phyloP scores from a whole-genome alignment of 1,140 invertebrate genomes.

The Leptinotarsa defecta region DNA sequence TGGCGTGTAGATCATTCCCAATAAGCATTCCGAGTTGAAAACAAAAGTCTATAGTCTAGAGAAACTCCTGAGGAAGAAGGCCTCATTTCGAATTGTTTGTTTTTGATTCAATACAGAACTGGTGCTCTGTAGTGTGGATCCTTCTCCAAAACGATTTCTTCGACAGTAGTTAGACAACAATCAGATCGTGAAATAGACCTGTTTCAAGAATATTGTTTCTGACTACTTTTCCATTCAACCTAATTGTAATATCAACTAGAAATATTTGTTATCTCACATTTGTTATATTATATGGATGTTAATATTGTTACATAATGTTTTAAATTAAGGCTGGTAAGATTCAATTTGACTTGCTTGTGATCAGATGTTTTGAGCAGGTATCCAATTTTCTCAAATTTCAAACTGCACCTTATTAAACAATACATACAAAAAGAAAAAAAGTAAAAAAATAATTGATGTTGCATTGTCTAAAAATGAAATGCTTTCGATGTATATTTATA shows the following conservation, averaged over 20 bases:
- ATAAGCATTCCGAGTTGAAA: conserved; percentile 39
- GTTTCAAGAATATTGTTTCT: not conserved
- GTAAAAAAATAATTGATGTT: conserved; percentile 33
- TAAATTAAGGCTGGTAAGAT: conserved; percentile 32
- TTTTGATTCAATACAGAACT: conserved; percentile 25
- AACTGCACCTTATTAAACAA: conserved; percentile 10
- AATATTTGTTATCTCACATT: conserved; percentile 46
- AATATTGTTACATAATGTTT: conserved; percentile 41
- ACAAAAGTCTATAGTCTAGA: conserved; percentile 30
- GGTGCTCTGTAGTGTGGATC: conserved; percentile 48
- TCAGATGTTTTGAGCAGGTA: not conserved
- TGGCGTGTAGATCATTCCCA: conserved; percentile 48
- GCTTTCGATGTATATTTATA: conserved; percentile 48
- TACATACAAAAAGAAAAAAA: conserved; percentile 33
- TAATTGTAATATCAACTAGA: conserved; percentile 42
- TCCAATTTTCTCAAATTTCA: conserved; percentile 3
- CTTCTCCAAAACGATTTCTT: not conserved
- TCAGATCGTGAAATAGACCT: not conserved
- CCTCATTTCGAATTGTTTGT: conserved; percentile 33
- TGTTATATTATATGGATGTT: conserved; percentile 49
- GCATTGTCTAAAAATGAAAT: conserved; percentile 42
- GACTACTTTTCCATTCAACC: conserved; percentile 11
- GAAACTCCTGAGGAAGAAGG: conserved; percentile 37
- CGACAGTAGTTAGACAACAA: not conserved
- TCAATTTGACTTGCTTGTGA: conserved; percentile 9